A percentile compares a stretch with the other conserved stretches of the same genome.
Conservation (phyloP, 2,797 vertebrate species). For the Catostomus latipinnis region DNA sequence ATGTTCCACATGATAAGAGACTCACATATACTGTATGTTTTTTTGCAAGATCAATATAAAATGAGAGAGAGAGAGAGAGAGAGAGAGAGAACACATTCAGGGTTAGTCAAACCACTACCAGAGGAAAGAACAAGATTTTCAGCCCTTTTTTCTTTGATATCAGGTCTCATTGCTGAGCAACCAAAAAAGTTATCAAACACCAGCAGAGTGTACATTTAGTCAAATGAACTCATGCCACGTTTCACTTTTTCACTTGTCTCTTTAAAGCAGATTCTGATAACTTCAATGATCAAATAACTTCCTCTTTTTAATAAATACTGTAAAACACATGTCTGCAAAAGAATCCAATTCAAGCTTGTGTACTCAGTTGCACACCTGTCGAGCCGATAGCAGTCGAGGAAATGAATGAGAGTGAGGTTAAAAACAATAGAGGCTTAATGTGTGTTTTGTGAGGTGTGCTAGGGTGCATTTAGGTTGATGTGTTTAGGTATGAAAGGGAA, state of each 20-base stretch:
- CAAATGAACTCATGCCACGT: neutral
- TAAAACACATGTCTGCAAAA: neutral
- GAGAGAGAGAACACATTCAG: slow-evolving; percentile 28
- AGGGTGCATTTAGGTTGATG: slow-evolving; percentile 6
- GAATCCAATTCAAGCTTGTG: neutral
- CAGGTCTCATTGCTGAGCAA: slow-evolving; percentile 7
- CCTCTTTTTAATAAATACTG: slow-evolving; percentile 23
- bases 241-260: slow-evolving; percentile 18
- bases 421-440: slow-evolving; percentile 6
- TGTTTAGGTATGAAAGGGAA: neutral
- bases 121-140: slow-evolving; percentile 20
- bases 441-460: slow-evolving; percentile 1
- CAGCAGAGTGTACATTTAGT: slow-evolving; percentile 3
- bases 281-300: slow-evolving; percentile 11
- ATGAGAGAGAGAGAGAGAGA: slow-evolving; percentile 6
- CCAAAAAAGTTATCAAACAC: neutral
- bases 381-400: neutral
- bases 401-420: neutral
- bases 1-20: slow-evolving; percentile 27
- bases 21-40: slow-evolving; percentile 2
- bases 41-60: slow-evolving; percentile 50
- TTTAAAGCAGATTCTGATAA: slow-evolving; percentile 35
- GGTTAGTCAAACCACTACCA: slow-evolving; percentile 35
- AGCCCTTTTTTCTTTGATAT: slow-evolving; percentile 32
- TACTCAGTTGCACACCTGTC: too few species aligned